Percentiles rank a stretch among this genome's conserved stretches.
Conservation (phyloP, 1,140 invertebrate genomes). For the Heliothis virescens region DNA sequence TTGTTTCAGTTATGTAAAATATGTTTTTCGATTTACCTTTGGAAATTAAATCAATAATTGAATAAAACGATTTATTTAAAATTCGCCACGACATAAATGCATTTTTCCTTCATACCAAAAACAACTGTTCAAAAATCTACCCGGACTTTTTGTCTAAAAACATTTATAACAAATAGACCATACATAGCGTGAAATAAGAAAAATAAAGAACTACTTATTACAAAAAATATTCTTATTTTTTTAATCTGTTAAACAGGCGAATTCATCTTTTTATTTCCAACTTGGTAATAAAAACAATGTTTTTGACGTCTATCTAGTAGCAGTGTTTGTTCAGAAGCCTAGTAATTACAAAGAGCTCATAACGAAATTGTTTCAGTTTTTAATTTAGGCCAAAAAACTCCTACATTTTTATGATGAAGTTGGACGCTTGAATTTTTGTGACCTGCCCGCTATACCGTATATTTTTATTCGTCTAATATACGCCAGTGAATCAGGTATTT, state of each 20-base stretch:
- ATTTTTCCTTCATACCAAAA: too few species aligned
- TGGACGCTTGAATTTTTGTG: not conserved
- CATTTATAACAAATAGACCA: too few species aligned
- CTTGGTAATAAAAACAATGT: slow-evolving; percentile 5
- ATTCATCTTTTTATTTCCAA: not conserved
- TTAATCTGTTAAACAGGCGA: not conserved
- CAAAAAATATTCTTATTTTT: not conserved
- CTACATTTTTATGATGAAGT: slow-evolving; percentile 14
- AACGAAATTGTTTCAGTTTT: slow-evolving; percentile 38
- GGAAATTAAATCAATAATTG: too few species aligned
- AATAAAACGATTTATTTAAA: too few species aligned
- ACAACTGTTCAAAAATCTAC: too few species aligned
- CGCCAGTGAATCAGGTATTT: not conserved
- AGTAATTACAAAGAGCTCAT: slow-evolving; percentile 29
- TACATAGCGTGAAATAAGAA: too few species aligned
- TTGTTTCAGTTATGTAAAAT: not conserved
- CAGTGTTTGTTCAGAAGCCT: slow-evolving; percentile 22
- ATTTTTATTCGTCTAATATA: slow-evolving; percentile 21
- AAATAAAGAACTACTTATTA: not conserved
- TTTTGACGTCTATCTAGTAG: not conserved
- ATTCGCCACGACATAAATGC: too few species aligned
- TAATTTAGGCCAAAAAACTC: slow-evolving; percentile 13
- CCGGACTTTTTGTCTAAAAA: too few species aligned
- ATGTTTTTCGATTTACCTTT: not conserved
- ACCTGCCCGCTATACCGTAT: slow-evolving; percentile 7